Percentiles rank a stretch among this genome's conserved stretches.
phyloP scores from a whole-genome alignment of 2,888 invertebrate species.

The Elmis aenea region DNA sequence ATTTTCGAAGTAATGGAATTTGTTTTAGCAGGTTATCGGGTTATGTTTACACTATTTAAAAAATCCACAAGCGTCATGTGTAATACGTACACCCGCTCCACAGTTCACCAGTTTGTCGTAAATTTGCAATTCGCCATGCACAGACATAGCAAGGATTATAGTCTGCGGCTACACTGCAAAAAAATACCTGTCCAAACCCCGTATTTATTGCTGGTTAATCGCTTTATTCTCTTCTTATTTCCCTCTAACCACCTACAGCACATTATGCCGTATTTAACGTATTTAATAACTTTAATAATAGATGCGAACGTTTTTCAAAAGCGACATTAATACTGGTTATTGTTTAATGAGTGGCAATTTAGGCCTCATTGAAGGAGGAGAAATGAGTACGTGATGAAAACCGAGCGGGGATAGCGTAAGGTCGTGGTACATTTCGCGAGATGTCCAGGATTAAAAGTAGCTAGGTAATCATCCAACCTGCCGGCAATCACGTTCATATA shows the following conservation, averaged over 20 bases:
- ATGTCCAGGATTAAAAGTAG: conserved; percentile 35
- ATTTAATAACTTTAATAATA: conserved; percentile 18
- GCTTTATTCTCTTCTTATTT: conserved; percentile 34
- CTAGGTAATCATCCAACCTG: conserved; percentile 34
- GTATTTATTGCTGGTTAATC: conserved; percentile 36
- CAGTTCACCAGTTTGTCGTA: conserved; percentile 23
- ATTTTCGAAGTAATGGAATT: no score
- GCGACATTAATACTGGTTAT: conserved; percentile 18
- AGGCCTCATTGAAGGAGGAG: conserved; percentile 16
- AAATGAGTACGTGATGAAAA: conserved; percentile 14
- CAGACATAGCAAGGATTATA: conserved; percentile 23
- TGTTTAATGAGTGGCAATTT: conserved; percentile 14
- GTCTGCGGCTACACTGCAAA: conserved; percentile 16
- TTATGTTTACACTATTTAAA: no score
- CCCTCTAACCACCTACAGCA: conserved; percentile 33
- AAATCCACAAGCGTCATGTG: conserved; percentile 23
- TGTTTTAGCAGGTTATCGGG: no score
- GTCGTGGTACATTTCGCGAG: conserved; percentile 33
- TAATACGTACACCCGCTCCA: conserved; percentile 20
- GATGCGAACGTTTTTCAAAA: conserved; percentile 11
- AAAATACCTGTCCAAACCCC: conserved; percentile 26
- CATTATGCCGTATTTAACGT: conserved; percentile 34
- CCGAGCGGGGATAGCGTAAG: conserved; percentile 15
- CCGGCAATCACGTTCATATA: conserved; percentile 33
- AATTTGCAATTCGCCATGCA: conserved; percentile 29